A percentile compares a stretch with the other conserved stretches of the same genome.
These are phyloP conservation scores for Rhorus exstirpatorius DNA, from an alignment of 2,888 invertebrate species.

Conservation along the genomic window DNA sequence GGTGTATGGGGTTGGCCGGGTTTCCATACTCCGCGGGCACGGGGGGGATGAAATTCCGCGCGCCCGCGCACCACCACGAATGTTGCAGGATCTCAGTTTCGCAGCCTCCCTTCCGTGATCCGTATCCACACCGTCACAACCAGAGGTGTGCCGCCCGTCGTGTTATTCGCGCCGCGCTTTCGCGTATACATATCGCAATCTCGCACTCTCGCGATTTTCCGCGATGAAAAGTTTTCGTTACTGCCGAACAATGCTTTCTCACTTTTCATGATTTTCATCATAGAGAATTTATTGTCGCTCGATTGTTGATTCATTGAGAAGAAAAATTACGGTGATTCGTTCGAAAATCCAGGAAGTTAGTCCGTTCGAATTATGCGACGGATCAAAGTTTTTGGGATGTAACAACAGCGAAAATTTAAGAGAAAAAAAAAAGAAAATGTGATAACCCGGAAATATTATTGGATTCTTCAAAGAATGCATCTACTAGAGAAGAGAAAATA, in stretches of 20 bases:
- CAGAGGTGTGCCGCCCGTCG: constrained; percentile 80
- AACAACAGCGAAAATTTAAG: not conserved
- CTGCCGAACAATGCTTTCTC: not conserved
- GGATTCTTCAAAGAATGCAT: constrained; percentile 23
- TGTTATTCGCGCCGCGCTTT: constrained; percentile 69
- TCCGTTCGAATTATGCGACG: not conserved
- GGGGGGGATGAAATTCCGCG: constrained; percentile 80
- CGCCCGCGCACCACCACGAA: constrained; percentile 80
- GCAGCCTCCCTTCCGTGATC: constrained; percentile 85
- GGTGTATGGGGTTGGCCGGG: constrained; percentile 75
- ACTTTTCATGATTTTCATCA: not conserved
- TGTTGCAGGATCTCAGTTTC: constrained; percentile 83
- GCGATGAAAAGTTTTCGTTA: not conserved
- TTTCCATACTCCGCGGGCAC: constrained; percentile 76
- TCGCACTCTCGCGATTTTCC: not conserved
- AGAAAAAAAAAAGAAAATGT: constrained; percentile 35
- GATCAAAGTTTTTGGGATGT: constrained; percentile 48
- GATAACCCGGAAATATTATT: constrained; percentile 26
- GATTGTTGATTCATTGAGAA: not conserved
- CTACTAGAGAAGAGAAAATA: constrained; percentile 13
- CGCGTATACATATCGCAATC: constrained; percentile 43
- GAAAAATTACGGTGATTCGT: constrained; percentile 10
- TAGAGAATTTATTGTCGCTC: not conserved
- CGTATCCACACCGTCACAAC: constrained; percentile 80
- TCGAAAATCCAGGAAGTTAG: not conserved